Evolutionary conservation across 2,888 invertebrate genomes (phyloP).

Genomic region (Metallyticus violacea): DNA sequence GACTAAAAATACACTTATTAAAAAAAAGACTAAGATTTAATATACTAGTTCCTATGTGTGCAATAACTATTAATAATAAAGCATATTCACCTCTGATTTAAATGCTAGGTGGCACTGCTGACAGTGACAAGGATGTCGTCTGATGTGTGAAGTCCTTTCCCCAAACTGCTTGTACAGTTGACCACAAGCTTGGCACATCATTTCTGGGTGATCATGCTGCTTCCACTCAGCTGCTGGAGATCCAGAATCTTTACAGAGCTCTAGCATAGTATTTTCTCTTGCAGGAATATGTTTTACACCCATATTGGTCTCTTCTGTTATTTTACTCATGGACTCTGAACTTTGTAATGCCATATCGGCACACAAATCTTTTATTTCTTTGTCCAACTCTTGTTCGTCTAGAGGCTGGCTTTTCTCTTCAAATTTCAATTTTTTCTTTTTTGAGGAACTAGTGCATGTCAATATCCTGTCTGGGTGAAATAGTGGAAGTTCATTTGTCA

Average conservation of each 20-base stretch:
- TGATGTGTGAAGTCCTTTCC: slow-evolving; percentile 23
- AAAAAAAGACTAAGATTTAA: no score
- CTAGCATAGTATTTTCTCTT: neutral
- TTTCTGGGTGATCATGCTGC: neutral
- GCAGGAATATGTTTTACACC: neutral
- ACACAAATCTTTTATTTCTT: neutral
- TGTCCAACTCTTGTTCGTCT: neutral
- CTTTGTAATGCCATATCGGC: neutral
- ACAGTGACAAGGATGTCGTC: slow-evolving; percentile 29
- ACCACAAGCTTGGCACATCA: slow-evolving; percentile 13
- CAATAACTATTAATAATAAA: neutral
- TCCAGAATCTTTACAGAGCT: neutral
- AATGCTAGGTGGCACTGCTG: slow-evolving; percentile 31
- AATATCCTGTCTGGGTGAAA: slow-evolving; percentile 9
- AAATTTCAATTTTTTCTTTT: neutral
- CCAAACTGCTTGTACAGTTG: neutral
- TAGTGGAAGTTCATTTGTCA: neutral
- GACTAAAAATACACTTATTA: no score
- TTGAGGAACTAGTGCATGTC: neutral
- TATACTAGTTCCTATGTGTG: no score
- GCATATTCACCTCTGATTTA: slow-evolving; percentile 25
- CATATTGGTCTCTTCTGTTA: neutral
- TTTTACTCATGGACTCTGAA: neutral
- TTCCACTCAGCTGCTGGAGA: neutral
- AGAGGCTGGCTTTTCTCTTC: neutral